Evolutionary conservation across 30 jellyfish, hydroid and myxozoan genomes (phyloP), one percentile per base, ranked within the genome.

Genomic region (Turritopsis rubra): DNA sequence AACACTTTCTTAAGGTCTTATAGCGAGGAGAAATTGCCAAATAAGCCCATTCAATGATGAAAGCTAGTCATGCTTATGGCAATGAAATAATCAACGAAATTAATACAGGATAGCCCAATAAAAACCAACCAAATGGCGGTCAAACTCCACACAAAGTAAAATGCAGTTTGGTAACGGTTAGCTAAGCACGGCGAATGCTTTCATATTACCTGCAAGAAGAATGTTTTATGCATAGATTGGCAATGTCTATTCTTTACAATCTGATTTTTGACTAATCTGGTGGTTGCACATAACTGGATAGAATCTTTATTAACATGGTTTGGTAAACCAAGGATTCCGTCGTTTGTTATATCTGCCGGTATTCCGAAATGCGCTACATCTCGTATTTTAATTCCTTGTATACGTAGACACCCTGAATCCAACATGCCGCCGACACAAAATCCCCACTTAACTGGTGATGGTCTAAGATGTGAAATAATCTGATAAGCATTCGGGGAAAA

Each of bases 371-470:
- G 66, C 25, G 85, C 88, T n/a, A 81, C 19, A 81, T 68, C 21
- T 70, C 53, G 41, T 54, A 20, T 21, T 5, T 23, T 20, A 81
- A 68, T 66, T 81, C 85, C 26, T 66, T 81, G 73, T 81, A 81
- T 20, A 81, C 88, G 52, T 81, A 81, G 16, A 81, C 88, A 53
- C 88, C 88, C 73, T 81, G 88, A 21, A n/a, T n/a, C n/a, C n/a
- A n/a, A n/a, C n/a, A n/a, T n/a, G n/a, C n/a, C n/a, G n/a, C n/a
- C n/a, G n/a, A 81, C 5, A 81, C 85, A 81, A 81, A 81, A 8
- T 52, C 88, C n/a, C 82, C 88, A 60, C 73, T 60, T 23, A 60
- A 21, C 21, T 60, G 19, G 21, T 60, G 73, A 23, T 21, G 0
- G 21, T 60, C 73, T 60, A 23, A 21, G 21, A n/a, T n/a, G n/a